Evolutionary conservation across 2,888 invertebrate species (phyloP), one percentile per base, ranked within the genome.

Genomic region (Platypus cylindrus): DNA sequence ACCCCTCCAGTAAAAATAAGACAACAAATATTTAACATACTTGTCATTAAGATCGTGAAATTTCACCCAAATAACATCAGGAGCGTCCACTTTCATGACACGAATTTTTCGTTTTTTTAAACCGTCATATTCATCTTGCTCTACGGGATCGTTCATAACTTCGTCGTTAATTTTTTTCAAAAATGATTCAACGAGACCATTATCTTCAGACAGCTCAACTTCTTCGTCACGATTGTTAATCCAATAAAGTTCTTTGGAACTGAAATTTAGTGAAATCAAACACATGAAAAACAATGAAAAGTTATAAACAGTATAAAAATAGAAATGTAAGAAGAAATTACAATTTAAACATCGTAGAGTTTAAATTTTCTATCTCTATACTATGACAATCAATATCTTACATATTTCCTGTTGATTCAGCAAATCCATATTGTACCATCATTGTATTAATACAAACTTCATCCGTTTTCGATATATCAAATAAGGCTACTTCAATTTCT

Each of bases 371-470:
- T n/a, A n/a, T n/a, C n/a, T n/a, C n/a, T 20, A 20, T 3, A 18
- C 14, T 3, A 25, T 11, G n/a, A n/a, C n/a, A n/a, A n/a, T n/a
- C n/a, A n/a, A n/a, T 15, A 26, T 52, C 60, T 57, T 56, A 71
- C 71, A 62, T 54, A 27, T 53, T 48, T 1, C 73, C 75, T 3
- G 61, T 67, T 30, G 69, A 66, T 9, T 50, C 36, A 1, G 70
- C 75, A 15, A 65, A 56, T 1, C 61, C 60, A 13, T 63, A 56
- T 7, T 58, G 53, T 1, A 73, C 70, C 37, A 78, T 49, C 22
- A 63, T 38, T 0, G 66, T 63, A 47, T 71, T 73, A 2, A 78
- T 50, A 45, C 71, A 72, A 2, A 60, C 41, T 22, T 65, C 61
- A 2, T 54, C 48, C 2, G 52, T 42, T 5, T 52, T 49, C 39